Base-by-base conservation (phyloP, 2,888 invertebrate genomes). In the Keiferia lycopersicella region DNA sequence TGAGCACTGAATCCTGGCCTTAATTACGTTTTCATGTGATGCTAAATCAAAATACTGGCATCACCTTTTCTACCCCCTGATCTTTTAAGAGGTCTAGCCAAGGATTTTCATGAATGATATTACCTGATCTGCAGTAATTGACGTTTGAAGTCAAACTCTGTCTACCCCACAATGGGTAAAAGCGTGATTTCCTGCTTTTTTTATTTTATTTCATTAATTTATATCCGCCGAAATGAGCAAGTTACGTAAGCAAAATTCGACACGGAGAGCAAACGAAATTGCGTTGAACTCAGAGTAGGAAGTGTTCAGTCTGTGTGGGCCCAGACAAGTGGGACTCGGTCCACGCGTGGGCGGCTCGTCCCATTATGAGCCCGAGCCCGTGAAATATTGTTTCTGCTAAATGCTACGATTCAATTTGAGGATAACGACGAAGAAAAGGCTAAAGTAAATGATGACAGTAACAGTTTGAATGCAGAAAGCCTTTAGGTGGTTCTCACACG, bases 341-440 rank as follows among this genome's bases (percentile, higher is more conserved):
- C 77, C 41, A 16, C 77, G 82, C 77, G 82, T 82, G 77, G 81
- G 82, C 69, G 72, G 71, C 68, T 67, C 62, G 72, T 68, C 65
- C 73, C 74, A 79, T 79, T 78, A 74, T 78, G 75, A 74, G 72
- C 74, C 68, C 66, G 67, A 69, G 66, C 63, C 71, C 71, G 67
- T 72, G 71, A 73, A 72, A 69, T 70, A 69, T 65, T 60, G 63
- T 63, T 20, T 34, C 53, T n/a, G n/a, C 34, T 22, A 50, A 60
- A 59, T 34, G 51, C 59, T 48, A 65, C 62, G 57, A 30, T 65
- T 65, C 62, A 65, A 62, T 62, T 62, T 64, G 57, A 57, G 22
- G 50, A 61, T 61, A 61, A 56, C 56, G 53, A 53, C 53, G 30
- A 16, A 56, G 30, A 56, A 56, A 56, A 56, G 16, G 16, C 56